phyloP scores from a whole-genome alignment of 2,797 vertebrate species.

The Muraenolepis orangiensis region DNA sequence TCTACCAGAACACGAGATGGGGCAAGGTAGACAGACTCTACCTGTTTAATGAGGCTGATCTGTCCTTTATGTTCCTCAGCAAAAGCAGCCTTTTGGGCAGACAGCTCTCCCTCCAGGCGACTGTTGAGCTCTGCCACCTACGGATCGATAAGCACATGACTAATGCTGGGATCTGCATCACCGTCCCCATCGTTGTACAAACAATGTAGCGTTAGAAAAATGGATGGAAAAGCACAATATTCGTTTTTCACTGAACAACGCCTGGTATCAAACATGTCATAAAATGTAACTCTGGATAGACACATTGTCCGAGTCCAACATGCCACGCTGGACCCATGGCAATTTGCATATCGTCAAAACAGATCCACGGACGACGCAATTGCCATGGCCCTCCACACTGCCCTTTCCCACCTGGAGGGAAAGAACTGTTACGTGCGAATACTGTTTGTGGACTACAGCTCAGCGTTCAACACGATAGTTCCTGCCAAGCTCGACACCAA shows the following conservation, averaged over 20 bases:
- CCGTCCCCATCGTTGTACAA: not conserved
- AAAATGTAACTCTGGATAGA: not conserved
- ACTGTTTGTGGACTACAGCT: too few species aligned
- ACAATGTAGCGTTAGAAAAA: not conserved
- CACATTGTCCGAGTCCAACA: not conserved
- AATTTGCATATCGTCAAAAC: too few species aligned
- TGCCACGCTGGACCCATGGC: too few species aligned
- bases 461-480: too few species aligned
- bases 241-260: not conserved
- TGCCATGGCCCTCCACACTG: too few species aligned
- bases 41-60: conserved; percentile 81
- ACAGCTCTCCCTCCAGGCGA: conserved; percentile 60
- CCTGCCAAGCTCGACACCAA: too few species aligned
- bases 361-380: too few species aligned
- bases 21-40: conserved; percentile 36
- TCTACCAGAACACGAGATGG: not conserved
- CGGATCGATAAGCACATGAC: conserved; percentile 11
- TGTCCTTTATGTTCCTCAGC: conserved; percentile 79
- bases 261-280: not conserved
- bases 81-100: conserved; percentile 49
- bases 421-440: too few species aligned
- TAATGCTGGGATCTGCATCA: not conserved
- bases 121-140: conserved; percentile 71
- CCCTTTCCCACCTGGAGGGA: too few species aligned
- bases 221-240: not conserved